These are phyloP conservation scores for Morpho achilles DNA, from an alignment of 2,888 invertebrate species.

Conservation along the genomic window DNA sequence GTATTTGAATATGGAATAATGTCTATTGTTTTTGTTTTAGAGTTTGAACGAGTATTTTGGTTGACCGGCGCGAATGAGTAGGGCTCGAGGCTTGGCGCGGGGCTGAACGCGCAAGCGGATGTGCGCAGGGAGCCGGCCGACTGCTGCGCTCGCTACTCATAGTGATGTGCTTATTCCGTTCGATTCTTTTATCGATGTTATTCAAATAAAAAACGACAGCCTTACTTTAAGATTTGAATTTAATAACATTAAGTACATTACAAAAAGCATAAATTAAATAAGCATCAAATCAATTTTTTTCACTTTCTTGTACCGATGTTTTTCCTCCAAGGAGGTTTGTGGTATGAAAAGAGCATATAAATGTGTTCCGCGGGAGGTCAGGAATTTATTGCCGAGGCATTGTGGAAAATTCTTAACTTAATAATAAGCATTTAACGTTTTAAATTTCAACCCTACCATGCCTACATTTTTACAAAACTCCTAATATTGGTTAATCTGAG, in stretches of 20 bases:
- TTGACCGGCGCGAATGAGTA: slow-evolving; percentile 1
- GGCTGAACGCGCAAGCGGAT: slow-evolving; percentile 72
- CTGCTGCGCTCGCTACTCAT: slow-evolving; percentile 49
- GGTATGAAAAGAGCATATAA: too few relatives aligned
- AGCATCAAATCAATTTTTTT: neutral
- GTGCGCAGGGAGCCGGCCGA: slow-evolving; percentile 67
- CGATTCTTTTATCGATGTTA: slow-evolving; percentile 39
- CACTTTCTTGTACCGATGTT: too few relatives aligned
- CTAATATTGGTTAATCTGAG: too few relatives aligned
- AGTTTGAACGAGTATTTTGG: slow-evolving; percentile 15
- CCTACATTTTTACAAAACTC: too few relatives aligned
- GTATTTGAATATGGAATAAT: neutral
- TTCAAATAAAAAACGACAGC: too few relatives aligned
- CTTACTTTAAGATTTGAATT: slow-evolving; percentile 2
- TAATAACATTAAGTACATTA: neutral
- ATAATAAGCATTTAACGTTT: too few relatives aligned
- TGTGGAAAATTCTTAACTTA: too few relatives aligned
- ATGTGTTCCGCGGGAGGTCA: too few relatives aligned
- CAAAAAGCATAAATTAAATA: neutral
- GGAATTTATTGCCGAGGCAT: too few relatives aligned
- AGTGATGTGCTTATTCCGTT: slow-evolving; percentile 39
- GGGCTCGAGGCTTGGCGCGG: slow-evolving; percentile 41
- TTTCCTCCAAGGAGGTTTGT: too few relatives aligned
- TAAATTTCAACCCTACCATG: too few relatives aligned
- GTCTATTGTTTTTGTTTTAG: neutral